Evolutionary conservation across 2,888 invertebrate genomes (phyloP).

Genomic region (Acanthosepion pharaonis): DNA sequence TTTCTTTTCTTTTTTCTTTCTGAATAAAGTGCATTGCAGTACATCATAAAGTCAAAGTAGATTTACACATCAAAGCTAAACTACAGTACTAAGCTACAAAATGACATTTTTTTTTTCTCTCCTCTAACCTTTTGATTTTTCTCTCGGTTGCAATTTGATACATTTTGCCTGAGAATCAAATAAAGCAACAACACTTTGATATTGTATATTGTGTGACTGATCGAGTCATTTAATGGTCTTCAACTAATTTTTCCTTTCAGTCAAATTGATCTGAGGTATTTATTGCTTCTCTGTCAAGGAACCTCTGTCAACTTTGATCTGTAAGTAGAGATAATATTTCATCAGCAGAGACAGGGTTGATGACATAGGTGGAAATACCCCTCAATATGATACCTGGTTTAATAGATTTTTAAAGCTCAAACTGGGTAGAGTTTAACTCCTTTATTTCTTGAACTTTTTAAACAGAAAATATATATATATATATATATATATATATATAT

Average conservation of each 20-base stretch:
- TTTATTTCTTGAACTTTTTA: not conserved
- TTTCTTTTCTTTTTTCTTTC: not conserved
- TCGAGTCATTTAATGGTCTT: constrained; percentile 6
- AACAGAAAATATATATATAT: not conserved
- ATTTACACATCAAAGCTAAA: not conserved
- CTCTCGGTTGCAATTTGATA: not conserved
- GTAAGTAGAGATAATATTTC: constrained; percentile 12
- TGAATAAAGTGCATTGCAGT: not conserved
- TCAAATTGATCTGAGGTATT: not conserved
- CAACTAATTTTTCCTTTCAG: constrained; percentile 21
- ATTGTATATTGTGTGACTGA: constrained; percentile 22
- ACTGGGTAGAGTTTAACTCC: not conserved
- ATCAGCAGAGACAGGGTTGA: not conserved
- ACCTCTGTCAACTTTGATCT: not conserved
- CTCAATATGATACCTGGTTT: not conserved
- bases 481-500: too few relatives aligned
- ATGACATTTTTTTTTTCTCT: not conserved
- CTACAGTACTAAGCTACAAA: not conserved
- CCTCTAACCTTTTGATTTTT: not conserved
- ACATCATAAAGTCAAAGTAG: not conserved
- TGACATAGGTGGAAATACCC: not conserved
- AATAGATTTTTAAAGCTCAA: not conserved
- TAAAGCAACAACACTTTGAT: constrained; percentile 33
- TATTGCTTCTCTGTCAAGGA: constrained; percentile 1
- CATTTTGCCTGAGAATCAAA: constrained; percentile 22